Conservation (phyloP, 2,888 invertebrate species). For the Eurytoma californica region DNA sequence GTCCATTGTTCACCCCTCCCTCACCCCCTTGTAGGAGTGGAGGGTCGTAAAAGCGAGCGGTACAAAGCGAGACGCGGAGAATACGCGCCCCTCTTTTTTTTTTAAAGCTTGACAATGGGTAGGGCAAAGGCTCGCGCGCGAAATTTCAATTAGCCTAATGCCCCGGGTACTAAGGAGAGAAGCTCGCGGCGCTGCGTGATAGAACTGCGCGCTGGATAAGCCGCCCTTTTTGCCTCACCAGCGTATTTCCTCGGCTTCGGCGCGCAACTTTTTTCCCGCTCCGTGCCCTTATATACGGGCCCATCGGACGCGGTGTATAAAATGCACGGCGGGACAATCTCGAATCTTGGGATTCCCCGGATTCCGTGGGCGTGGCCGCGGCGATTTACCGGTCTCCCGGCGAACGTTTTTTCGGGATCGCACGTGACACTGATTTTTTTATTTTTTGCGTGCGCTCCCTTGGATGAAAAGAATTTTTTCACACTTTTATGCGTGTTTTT, state of each 20-base stretch:
- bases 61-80: constrained; percentile 32
- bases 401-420: constrained; percentile 33
- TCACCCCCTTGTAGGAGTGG: too few species aligned
- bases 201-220: constrained; percentile 44
- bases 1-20: not conserved
- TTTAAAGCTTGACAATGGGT: constrained; percentile 15
- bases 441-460: not conserved
- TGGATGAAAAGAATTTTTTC: constrained; percentile 6
- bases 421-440: constrained; percentile 1
- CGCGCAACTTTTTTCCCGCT: constrained; percentile 38
- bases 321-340: constrained; percentile 41
- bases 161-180: constrained; percentile 33
- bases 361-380: constrained; percentile 29
- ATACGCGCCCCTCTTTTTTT: not conserved
- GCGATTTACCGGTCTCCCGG: constrained; percentile 34
- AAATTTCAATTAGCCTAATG: constrained; percentile 55
- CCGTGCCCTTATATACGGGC: not conserved
- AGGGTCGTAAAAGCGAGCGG: not conserved
- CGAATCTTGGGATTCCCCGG: constrained; percentile 42
- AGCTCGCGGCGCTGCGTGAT: constrained; percentile 21
- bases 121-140: constrained; percentile 18
- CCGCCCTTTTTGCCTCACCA: not conserved
- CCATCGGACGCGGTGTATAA: constrained; percentile 32
- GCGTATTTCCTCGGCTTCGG: constrained; percentile 13
- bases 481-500: not conserved